phyloP scores from a whole-genome alignment of 2,888 invertebrate species.

The Drosophila neonasuta region DNA sequence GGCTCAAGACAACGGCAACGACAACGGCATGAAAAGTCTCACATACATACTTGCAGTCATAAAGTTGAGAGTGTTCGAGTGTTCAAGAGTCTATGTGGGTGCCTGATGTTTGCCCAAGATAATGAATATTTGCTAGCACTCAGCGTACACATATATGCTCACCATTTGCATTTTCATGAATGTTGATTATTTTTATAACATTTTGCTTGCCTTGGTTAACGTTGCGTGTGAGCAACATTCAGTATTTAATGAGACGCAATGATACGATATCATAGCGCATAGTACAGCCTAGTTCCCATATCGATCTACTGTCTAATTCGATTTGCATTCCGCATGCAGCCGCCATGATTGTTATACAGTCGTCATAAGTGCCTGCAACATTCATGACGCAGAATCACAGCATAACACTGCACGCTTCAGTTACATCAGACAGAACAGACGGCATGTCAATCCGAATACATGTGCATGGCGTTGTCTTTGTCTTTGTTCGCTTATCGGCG shows the following conservation, averaged over 20 bases:
- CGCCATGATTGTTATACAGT: slow-evolving; percentile 16
- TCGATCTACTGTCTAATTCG: slow-evolving; percentile 43
- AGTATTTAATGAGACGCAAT: slow-evolving; percentile 27
- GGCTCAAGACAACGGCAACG: slow-evolving; percentile 21
- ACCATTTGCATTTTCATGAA: slow-evolving; percentile 33
- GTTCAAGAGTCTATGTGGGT: slow-evolving; percentile 1
- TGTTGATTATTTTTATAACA: slow-evolving; percentile 28
- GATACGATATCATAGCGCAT: neutral
- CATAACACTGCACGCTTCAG: slow-evolving; percentile 5
- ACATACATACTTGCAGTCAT: neutral
- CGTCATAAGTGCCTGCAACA: slow-evolving; percentile 9
- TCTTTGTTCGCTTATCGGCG: slow-evolving; percentile 20
- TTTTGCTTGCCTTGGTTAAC: slow-evolving; percentile 18
- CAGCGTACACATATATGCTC: neutral
- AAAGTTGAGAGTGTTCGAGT: too few relatives aligned
- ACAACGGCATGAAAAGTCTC: slow-evolving; percentile 15
- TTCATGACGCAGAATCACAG: slow-evolving; percentile 7
- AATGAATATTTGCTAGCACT: slow-evolving; percentile 40
- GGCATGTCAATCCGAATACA: slow-evolving; percentile 7
- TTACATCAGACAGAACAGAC: slow-evolving; percentile 1
- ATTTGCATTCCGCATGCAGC: slow-evolving; percentile 17
- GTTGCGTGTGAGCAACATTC: slow-evolving; percentile 39
- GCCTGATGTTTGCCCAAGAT: slow-evolving; percentile 30
- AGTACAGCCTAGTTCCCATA: slow-evolving; percentile 4
- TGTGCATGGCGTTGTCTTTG: slow-evolving; percentile 3